Conservation (phyloP, 2,888 invertebrate genomes). For the Gymnosoma rotundatum region DNA sequence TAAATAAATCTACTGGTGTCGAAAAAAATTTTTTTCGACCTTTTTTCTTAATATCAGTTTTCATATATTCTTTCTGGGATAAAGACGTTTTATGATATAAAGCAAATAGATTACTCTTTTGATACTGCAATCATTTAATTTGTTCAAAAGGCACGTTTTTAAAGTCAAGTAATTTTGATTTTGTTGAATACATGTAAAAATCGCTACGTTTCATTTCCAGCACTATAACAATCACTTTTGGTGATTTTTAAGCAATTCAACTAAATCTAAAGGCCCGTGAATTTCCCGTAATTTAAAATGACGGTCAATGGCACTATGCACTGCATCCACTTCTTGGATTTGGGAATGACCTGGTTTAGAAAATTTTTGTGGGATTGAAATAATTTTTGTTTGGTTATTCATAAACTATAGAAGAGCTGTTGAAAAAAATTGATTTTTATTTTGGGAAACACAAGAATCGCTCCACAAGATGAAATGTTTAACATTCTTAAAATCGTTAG, state of each 20-base stretch:
- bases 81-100: slow-evolving; percentile 36
- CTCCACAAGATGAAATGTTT: slow-evolving; percentile 29
- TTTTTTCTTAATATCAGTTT: slow-evolving; percentile 37
- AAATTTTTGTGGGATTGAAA: slow-evolving; percentile 5
- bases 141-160: slow-evolving; percentile 19
- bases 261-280: neutral
- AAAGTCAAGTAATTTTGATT: slow-evolving; percentile 18
- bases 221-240: too few relatives aligned
- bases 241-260: slow-evolving; percentile 1
- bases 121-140: slow-evolving; percentile 33
- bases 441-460: slow-evolving; percentile 21
- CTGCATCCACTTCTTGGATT: slow-evolving; percentile 34
- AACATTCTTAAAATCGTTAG: slow-evolving; percentile 33
- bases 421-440: slow-evolving; percentile 3
- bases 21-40: slow-evolving; percentile 5
- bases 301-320: slow-evolving; percentile 30
- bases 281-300: slow-evolving; percentile 18
- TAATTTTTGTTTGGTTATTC: neutral
- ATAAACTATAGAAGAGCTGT: slow-evolving; percentile 4
- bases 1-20: too few relatives aligned
- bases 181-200: slow-evolving; percentile 24
- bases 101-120: slow-evolving; percentile 30
- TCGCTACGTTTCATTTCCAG: slow-evolving; percentile 4
- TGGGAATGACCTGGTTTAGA: slow-evolving; percentile 3
- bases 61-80: slow-evolving; percentile 30